phyloP scores from a whole-genome alignment of 92 coral and sea anemone species.

The Epizoanthus scotinus region DNA sequence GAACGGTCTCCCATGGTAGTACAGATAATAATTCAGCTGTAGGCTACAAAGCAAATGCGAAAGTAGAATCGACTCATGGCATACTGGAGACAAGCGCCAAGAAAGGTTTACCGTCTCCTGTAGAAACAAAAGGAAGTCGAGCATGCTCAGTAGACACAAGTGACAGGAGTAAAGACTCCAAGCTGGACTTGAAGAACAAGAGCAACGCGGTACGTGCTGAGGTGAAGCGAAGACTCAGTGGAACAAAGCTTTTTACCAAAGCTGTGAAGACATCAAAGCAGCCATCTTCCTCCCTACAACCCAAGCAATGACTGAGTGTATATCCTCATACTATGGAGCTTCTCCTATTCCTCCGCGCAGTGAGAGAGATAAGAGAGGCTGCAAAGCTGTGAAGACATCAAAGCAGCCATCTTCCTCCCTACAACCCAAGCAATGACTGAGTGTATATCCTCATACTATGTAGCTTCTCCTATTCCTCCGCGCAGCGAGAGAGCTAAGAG shows the following conservation, averaged over 20 bases:
- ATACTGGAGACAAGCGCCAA: neutral
- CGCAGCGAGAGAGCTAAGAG: too few species aligned
- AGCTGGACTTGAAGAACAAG: constrained; percentile 17
- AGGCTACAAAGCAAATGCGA: neutral
- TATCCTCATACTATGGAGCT: too few species aligned
- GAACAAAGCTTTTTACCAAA: constrained; percentile 58
- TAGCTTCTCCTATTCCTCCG: too few species aligned
- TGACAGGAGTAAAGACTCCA: neutral
- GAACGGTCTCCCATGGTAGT: neutral
- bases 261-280: constrained; percentile 51
- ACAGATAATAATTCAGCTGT: neutral
- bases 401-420: constrained; percentile 5
- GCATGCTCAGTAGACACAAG: neutral
- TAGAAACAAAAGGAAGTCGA: neutral
- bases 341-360: too few species aligned
- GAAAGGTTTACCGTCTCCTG: neutral
- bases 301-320: neutral
- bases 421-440: constrained; percentile 1
- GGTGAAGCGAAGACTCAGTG: constrained; percentile 52
- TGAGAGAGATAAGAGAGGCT: too few species aligned
- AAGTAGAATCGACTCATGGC: neutral
- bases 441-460: too few species aligned
- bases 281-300: neutral
- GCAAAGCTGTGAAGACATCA: constrained; percentile 55
- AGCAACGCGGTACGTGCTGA: constrained; percentile 50